phyloP scores from a whole-genome alignment of 2,888 invertebrate genomes.

The Nomada lathburiana region DNA sequence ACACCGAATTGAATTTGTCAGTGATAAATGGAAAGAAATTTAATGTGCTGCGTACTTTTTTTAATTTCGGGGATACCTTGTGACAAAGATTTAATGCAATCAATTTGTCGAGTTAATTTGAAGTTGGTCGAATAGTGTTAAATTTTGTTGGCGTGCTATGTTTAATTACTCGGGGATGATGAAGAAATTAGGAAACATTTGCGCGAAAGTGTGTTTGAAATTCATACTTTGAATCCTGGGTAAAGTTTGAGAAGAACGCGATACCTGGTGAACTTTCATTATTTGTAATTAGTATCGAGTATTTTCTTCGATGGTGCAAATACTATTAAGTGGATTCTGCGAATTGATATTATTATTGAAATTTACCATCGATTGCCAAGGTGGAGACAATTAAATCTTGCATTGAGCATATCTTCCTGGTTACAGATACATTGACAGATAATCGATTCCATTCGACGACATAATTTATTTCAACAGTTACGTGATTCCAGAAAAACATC shows the following conservation, averaged over 20 bases:
- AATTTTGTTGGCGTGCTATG: too few species aligned
- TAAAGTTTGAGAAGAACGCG: neutral
- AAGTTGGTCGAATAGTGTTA: too few species aligned
- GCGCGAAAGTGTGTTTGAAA: neutral
- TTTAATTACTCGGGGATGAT: too few species aligned
- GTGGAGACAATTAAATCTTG: conserved; percentile 24
- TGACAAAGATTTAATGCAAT: too few species aligned
- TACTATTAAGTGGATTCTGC: neutral
- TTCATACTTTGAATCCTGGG: too few species aligned
- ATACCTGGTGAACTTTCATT: neutral
- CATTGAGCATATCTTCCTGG: conserved; percentile 25
- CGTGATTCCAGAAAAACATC: conserved; percentile 47
- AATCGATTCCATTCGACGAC: conserved; percentile 40
- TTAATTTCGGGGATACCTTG: too few species aligned
- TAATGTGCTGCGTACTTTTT: too few species aligned
- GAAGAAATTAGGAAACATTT: too few species aligned
- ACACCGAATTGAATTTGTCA: too few species aligned
- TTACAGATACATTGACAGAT: conserved; percentile 15
- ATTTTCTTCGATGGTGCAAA: neutral
- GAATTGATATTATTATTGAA: conserved; percentile 4
- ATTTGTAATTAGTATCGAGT: neutral
- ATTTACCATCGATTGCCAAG: conserved; percentile 8
- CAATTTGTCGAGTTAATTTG: too few species aligned
- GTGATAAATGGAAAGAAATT: too few species aligned
- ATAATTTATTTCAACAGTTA: conserved; percentile 45